phyloP scores from a whole-genome alignment of 2,888 invertebrate species.

The Noctua janthe region DNA sequence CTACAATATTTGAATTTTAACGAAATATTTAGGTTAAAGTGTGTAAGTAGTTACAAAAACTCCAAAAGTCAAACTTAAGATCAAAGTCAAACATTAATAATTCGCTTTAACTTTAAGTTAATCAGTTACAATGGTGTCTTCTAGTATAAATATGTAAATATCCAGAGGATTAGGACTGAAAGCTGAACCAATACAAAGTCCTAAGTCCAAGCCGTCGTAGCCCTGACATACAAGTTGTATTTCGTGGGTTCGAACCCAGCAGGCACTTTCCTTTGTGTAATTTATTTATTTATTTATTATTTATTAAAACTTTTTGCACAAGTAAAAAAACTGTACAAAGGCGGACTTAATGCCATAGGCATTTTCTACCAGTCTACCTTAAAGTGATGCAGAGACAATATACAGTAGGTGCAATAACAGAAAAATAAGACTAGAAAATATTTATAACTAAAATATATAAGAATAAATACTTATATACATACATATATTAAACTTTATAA shows the following conservation, averaged over 20 bases:
- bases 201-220: background rate
- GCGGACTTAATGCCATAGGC: no score
- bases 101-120: background rate
- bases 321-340: no score
- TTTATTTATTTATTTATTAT: background rate
- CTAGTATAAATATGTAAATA: no score
- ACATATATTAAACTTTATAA: no score
- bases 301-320: no score
- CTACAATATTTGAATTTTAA: background rate
- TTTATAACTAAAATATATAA: no score
- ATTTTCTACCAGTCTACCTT: no score
- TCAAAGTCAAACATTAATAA: background rate
- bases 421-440: no score
- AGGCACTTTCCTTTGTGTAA: background rate
- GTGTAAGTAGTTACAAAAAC: background rate
- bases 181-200: background rate
- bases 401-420: no score
- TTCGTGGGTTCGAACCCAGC: background rate
- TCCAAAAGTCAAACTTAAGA: background rate
- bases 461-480: no score
- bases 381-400: no score
- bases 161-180: background rate
- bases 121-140: background rate
- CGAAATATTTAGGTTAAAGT: background rate
- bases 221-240: background rate